These are phyloP conservation scores for Rhipidura dahli DNA, from an alignment of 2,113 vertebrate species.

Conservation along the genomic window DNA sequence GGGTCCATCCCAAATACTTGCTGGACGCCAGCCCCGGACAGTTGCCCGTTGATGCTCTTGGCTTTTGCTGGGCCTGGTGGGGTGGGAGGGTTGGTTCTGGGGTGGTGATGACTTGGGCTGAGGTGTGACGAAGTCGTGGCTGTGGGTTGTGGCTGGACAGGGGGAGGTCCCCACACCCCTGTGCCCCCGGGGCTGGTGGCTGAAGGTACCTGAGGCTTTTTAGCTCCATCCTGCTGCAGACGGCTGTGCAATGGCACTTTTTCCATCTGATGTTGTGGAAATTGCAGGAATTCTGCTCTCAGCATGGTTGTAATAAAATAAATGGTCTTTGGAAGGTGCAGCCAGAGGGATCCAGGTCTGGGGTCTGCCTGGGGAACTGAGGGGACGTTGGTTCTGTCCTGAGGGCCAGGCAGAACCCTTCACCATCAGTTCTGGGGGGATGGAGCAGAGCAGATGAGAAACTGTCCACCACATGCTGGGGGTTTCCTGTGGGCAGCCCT, in stretches of 20 bases:
- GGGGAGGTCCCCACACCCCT: neutral
- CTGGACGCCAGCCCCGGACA: neutral
- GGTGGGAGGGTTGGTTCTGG: accelerated
- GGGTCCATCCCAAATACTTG: neutral
- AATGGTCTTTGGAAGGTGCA: neutral
- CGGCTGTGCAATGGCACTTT: neutral
- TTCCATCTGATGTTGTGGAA: neutral
- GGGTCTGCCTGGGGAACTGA: accelerated
- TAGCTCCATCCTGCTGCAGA: neutral
- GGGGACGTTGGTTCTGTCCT: neutral
- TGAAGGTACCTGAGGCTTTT: neutral
- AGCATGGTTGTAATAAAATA: neutral
- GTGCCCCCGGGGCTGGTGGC: neutral
- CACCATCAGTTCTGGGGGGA: accelerated
- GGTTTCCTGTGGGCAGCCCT: neutral
- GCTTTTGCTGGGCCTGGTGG: neutral
- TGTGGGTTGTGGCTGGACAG: accelerated
- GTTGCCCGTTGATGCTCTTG: neutral
- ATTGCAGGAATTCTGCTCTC: neutral
- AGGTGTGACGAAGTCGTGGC: neutral
- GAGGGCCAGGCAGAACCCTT: neutral
- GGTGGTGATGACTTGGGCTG: neutral
- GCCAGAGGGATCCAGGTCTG: neutral
- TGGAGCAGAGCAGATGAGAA: neutral
- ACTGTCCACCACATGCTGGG: neutral